Conservation (phyloP, 2,113 vertebrate species). For the Orycteropus afer region DNA sequence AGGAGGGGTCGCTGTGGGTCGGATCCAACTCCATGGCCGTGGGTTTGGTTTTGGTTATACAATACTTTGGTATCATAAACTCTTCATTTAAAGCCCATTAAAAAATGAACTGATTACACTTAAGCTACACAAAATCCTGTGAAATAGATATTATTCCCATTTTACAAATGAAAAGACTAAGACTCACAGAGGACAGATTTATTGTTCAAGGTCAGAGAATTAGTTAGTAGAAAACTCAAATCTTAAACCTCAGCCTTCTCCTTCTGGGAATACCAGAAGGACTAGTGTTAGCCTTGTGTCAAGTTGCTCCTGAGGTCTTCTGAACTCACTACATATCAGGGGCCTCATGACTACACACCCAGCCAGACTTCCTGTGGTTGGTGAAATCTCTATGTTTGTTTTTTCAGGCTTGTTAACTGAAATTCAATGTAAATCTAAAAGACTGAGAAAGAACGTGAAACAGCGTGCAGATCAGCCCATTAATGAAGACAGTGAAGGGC, state of each 20-base stretch:
- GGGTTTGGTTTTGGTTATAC: background rate
- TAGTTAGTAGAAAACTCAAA: background rate
- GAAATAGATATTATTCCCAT: background rate
- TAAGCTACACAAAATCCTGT: background rate
- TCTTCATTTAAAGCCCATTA: background rate
- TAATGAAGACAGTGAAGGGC: constrained; percentile 88
- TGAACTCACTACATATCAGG: background rate
- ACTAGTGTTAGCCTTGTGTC: background rate
- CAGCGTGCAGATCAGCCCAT: constrained; percentile 85
- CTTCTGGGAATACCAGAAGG: background rate
- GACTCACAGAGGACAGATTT: background rate
- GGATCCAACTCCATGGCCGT: too few species aligned
- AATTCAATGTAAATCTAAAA: constrained; percentile 99
- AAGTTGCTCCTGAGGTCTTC: background rate
- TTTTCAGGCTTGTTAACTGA: constrained; percentile 95
- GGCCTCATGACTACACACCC: background rate
- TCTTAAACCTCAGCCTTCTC: background rate
- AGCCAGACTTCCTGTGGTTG: background rate
- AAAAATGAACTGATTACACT: background rate
- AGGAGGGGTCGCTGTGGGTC: too few species aligned
- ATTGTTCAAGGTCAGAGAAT: background rate
- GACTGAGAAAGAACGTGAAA: constrained; percentile 94
- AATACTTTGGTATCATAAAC: background rate
- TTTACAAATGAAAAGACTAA: constrained; percentile 36
- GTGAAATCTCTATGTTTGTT: constrained; percentile 19